Evolutionary conservation across 2,888 invertebrate species (phyloP), one percentile per base, ranked within the genome.

Genomic region (Scotopteryx bipunctaria): DNA sequence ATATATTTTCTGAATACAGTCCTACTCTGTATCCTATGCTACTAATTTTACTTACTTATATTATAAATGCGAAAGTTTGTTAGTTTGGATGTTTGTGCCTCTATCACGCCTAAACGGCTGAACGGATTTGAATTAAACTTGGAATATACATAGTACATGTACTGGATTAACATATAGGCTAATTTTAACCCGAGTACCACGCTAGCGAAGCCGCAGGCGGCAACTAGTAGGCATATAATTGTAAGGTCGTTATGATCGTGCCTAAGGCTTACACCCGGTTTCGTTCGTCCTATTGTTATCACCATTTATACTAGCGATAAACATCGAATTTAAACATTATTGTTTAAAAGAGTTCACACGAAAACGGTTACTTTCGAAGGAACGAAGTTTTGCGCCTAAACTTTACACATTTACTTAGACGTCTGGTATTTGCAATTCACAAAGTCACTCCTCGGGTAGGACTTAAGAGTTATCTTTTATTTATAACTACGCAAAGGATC

Each of bases 381-480:
- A 59, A 53, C 46, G 53, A 71, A 71, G 66, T 71, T 71, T 68
- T 58, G 63, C 61, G 61, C 64, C 62, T 62, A 69, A 70, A 69
- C 58, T 70, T 66, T 64, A 64, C 68, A 65, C 76, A 76, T 71
- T 79, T 75, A 71, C 72, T 76, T 68, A 72, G 74, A 73, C 53
- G 48, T 73, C 71, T 68, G 69, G 67, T 83, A 88, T 89, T 89
- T 89, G 88, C 86, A 86, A 88, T 87, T 88, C 88, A 82, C 80
- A 77, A 80, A 82, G 81, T 82, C 76, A 76, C 83, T 81, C 76
- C 67, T 75, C 80, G 82, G 81, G 83, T 79, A 80, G 73, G 81
- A 81, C 79, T 86, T 81, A 73, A 74, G 76, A 84, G 81, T 76
- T 81, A 89, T 90, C 86, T 89, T 89, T 90, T 89, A 89, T 89